These are phyloP conservation scores for Acromyrmex echinatior DNA, from an alignment of 1,140 invertebrate species.

Conservation along the genomic window DNA sequence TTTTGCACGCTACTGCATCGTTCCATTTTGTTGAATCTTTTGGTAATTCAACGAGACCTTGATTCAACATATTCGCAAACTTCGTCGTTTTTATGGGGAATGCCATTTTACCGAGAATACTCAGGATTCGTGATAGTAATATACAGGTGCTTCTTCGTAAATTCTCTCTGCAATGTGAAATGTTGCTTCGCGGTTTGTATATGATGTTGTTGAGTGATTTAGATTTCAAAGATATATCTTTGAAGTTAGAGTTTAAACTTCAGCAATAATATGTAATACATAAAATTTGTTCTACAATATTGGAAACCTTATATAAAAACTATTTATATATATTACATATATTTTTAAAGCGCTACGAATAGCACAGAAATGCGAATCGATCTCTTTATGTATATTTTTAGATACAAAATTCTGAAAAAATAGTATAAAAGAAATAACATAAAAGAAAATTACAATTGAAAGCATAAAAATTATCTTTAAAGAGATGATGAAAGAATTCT, in stretches of 20 bases:
- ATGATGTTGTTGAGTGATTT: not conserved
- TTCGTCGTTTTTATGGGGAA: not conserved
- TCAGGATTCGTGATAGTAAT: slow-evolving; percentile 56
- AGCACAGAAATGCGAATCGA: not conserved
- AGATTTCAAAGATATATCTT: not conserved
- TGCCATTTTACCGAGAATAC: slow-evolving; percentile 37
- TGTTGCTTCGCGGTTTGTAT: not conserved
- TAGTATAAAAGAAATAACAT: not conserved
- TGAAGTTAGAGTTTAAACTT: slow-evolving; percentile 1
- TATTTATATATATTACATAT: not conserved
- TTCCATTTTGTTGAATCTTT: slow-evolving; percentile 52
- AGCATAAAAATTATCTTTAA: not conserved
- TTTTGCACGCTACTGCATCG: not conserved
- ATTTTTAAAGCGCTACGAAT: not conserved
- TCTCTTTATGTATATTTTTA: not conserved
- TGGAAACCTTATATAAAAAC: not conserved
- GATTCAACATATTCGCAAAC: slow-evolving; percentile 53
- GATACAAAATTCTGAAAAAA: not conserved
- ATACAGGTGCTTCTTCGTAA: slow-evolving; percentile 57
- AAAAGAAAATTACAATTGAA: not conserved
- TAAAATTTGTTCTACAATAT: not conserved
- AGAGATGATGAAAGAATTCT: not conserved
- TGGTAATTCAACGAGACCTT: slow-evolving; percentile 49
- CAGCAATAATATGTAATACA: not conserved
- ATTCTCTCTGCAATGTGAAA: slow-evolving; percentile 53